phyloP scores from a whole-genome alignment of 2,113 vertebrate species.

The Pachyramphus minor region DNA sequence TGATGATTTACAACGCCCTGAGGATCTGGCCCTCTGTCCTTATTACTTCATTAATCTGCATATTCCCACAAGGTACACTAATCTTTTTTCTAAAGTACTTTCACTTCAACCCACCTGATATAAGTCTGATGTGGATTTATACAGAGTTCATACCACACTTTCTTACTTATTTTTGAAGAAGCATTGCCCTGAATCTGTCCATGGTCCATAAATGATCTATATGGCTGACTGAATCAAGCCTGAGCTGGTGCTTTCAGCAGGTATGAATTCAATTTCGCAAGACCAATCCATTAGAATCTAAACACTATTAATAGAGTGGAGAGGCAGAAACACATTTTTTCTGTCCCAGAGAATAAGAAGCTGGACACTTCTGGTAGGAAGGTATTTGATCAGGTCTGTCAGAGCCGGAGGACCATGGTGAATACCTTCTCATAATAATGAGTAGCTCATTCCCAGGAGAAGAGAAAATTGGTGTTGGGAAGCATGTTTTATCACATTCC shows the following conservation, averaged over 20 bases:
- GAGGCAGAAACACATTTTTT: conserved; percentile 8
- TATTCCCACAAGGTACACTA: conserved; percentile 9
- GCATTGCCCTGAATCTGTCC: conserved; percentile 13
- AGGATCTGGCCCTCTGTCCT: conserved; percentile 20
- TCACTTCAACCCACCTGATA: not conserved
- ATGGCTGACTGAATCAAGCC: conserved; percentile 2
- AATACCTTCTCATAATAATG: not conserved
- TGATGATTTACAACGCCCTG: not conserved
- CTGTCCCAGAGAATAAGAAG: not conserved
- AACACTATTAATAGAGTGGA: conserved; percentile 39
- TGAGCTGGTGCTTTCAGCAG: not conserved
- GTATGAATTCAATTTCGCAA: conserved; percentile 40
- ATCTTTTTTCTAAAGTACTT: conserved; percentile 6
- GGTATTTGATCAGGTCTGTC: not conserved
- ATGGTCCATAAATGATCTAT: conserved; percentile 33
- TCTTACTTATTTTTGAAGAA: conserved; percentile 29
- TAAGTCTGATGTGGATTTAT: conserved; percentile 1
- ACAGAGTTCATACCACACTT: conserved; percentile 7
- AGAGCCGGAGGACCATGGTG: not conserved
- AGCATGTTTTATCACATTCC: not conserved
- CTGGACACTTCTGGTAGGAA: not conserved
- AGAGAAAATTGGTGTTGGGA: not conserved
- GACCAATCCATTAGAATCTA: conserved; percentile 33
- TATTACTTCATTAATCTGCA: conserved; percentile 53
- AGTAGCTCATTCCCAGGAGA: not conserved